Evolutionary conservation across 1,140 invertebrate genomes (phyloP).

Genomic region (Formica selysi): DNA sequence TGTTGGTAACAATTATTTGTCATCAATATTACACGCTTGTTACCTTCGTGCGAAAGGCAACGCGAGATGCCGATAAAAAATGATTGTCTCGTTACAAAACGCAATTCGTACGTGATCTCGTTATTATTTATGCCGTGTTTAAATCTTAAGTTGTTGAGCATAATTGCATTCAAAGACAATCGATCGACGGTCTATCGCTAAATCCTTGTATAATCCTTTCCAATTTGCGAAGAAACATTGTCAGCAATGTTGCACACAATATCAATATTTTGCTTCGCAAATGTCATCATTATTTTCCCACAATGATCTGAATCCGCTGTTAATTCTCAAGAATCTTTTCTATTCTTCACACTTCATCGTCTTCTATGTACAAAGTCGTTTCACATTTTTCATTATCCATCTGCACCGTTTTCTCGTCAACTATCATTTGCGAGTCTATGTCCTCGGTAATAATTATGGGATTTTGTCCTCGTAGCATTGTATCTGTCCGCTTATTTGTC

Average conservation of each 20-base stretch:
- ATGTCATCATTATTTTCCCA: conserved; percentile 1
- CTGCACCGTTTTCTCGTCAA: conserved; percentile 14
- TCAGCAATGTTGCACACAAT: background rate
- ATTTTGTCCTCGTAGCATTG: background rate
- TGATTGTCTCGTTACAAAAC: conserved; percentile 82
- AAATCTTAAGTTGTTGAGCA: conserved; percentile 63
- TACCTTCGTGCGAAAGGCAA: conserved; percentile 27
- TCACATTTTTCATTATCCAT: background rate
- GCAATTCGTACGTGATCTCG: conserved; percentile 75
- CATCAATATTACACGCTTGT: conserved; percentile 26
- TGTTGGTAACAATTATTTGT: conserved; percentile 63
- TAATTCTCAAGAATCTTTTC: background rate
- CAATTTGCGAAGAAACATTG: background rate
- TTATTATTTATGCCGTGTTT: conserved; percentile 44
- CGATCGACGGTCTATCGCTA: background rate
- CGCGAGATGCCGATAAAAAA: conserved; percentile 38
- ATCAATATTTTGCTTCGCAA: conserved; percentile 13
- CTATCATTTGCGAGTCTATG: conserved; percentile 2
- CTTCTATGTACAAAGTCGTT: conserved; percentile 56
- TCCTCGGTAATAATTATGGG: background rate
- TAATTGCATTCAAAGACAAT: conserved; percentile 1
- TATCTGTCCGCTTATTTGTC: background rate
- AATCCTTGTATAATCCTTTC: background rate
- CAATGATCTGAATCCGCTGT: background rate
- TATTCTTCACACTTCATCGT: conserved; percentile 60